Evolutionary conservation across 2,113 vertebrate species (phyloP).

Genomic region (Anthoscopus minutus): DNA sequence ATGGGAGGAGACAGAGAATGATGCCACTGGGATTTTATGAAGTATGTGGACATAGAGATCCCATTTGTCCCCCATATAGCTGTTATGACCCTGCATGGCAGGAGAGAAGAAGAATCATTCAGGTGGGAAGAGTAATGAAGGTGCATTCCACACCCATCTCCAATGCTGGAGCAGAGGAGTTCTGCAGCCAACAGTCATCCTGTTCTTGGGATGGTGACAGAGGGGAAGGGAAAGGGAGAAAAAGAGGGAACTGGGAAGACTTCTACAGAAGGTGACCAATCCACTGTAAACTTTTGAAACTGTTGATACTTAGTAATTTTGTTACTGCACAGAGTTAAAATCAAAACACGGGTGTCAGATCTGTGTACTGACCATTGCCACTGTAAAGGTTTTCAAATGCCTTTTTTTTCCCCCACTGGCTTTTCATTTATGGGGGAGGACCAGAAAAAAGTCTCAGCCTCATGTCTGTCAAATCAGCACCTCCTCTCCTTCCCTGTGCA

Average conservation of each 20-base stretch:
- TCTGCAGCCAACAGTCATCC: not conserved
- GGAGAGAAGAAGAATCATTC: not conserved
- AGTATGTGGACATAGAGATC: not conserved
- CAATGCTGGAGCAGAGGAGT: not conserved
- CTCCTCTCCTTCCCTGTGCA: not conserved
- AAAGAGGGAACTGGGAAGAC: not conserved
- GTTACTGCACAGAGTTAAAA: not conserved
- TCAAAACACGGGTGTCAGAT: not conserved
- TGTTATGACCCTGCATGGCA: not conserved
- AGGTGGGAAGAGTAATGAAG: not conserved
- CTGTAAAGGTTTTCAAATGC: not conserved
- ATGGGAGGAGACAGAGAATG: rapidly evolving
- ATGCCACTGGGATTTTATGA: not conserved
- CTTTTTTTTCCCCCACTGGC: not conserved
- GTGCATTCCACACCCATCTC: not conserved
- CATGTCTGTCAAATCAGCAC: not conserved
- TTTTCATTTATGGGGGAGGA: not conserved
- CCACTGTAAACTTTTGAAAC: not conserved
- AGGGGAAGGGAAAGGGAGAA: not conserved
- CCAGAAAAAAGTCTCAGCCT: not conserved
- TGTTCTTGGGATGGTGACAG: not conserved
- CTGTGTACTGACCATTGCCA: not conserved
- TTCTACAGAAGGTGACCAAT: not conserved
- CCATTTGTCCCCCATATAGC: rapidly evolving
- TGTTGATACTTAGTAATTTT: not conserved